phyloP scores from a whole-genome alignment of 2,113 vertebrate species.

The Riparia riparia region DNA sequence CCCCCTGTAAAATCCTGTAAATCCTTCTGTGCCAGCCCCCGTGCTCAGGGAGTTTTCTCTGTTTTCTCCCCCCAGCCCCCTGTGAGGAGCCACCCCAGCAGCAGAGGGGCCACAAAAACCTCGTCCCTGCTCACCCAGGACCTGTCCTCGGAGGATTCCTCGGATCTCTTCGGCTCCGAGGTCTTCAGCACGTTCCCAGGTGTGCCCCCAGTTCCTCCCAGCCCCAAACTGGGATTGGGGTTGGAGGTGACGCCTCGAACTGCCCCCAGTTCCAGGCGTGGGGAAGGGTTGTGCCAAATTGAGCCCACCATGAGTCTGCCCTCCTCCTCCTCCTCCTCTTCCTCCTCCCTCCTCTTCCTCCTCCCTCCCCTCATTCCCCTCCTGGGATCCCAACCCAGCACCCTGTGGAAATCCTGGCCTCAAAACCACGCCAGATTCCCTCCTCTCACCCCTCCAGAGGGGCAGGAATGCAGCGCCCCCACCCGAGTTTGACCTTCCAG shows the following conservation, averaged over 20 bases:
- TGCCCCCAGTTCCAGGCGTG: background rate
- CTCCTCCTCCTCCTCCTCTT: background rate
- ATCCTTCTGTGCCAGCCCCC: fast-evolving
- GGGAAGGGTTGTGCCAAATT: background rate
- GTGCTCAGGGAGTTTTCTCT: background rate
- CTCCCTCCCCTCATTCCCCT: background rate
- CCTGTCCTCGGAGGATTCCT: constrained; percentile 80
- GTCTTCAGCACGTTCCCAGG: constrained; percentile 77
- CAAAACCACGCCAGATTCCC: background rate
- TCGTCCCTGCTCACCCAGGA: constrained; percentile 77
- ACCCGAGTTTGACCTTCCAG: fast-evolving
- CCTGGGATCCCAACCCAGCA: background rate
- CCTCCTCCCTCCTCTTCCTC: background rate
- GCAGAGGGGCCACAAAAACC: constrained; percentile 67
- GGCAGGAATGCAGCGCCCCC: background rate
- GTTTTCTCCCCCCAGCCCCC: constrained; percentile 82
- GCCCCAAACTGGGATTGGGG: background rate
- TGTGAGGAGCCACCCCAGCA: constrained; percentile 67
- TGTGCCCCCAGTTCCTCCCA: fast-evolving
- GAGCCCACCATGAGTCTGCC: fast-evolving
- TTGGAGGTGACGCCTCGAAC: fast-evolving
- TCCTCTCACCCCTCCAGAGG: fast-evolving
- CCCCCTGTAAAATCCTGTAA: fast-evolving
- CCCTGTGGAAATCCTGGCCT: background rate
- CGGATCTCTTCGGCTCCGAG: constrained; percentile 78